Evolutionary conservation across 2,113 vertebrate genomes (phyloP).

Genomic region (Otolemur garnettii): DNA sequence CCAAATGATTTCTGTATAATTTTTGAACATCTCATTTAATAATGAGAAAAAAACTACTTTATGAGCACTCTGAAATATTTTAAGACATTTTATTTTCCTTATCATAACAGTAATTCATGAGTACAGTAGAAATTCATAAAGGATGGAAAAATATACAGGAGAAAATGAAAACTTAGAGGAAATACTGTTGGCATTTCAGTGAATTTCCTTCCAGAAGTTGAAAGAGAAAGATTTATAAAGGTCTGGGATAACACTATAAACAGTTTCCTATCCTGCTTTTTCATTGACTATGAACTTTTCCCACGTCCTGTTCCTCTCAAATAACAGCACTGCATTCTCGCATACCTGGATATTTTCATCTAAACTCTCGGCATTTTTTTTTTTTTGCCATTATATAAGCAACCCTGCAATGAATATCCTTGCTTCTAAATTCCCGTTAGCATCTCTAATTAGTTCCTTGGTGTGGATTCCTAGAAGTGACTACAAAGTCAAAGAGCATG

Average conservation of each 20-base stretch:
- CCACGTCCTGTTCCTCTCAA: conserved; percentile 53
- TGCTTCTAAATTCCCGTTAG: neutral
- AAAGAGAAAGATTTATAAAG: conserved; percentile 19
- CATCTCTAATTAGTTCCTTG: conserved; percentile 46
- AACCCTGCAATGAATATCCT: neutral
- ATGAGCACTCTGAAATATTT: conserved; percentile 47
- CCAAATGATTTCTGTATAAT: neutral
- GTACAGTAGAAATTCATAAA: neutral
- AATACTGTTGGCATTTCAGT: conserved; percentile 28
- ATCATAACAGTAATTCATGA: neutral
- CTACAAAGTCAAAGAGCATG: conserved; percentile 3
- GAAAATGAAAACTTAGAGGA: conserved; percentile 61
- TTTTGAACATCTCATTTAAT: conserved; percentile 21
- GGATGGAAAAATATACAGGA: conserved; percentile 54
- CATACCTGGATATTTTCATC: conserved; percentile 37
- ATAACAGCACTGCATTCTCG: conserved; percentile 14
- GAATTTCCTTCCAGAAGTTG: conserved; percentile 10
- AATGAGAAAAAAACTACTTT: neutral
- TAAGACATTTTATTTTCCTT: conserved; percentile 48
- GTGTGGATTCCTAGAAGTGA: conserved; percentile 44
- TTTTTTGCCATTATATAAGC: conserved; percentile 12
- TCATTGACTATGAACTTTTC: conserved; percentile 36
- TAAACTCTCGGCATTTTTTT: neutral
- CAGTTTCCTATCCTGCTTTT: neutral
- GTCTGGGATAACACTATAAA: conserved; percentile 28